These are phyloP conservation scores for Eleginops maclovinus DNA, from an alignment of 2,113 vertebrate genomes.

Conservation along the genomic window DNA sequence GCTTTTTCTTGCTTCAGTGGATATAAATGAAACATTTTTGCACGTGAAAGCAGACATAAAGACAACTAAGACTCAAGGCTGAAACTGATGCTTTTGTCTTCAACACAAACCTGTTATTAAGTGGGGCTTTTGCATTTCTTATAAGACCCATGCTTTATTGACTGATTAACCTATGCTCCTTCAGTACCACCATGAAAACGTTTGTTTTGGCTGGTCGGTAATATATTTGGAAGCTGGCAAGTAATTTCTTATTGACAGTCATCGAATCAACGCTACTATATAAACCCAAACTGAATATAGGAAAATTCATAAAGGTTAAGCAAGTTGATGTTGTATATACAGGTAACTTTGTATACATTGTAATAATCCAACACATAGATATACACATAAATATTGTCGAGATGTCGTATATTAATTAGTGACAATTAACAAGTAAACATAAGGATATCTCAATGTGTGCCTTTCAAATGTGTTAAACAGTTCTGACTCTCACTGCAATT, in stretches of 20 bases:
- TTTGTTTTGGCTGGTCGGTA: conserved; percentile 3
- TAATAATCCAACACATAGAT: neutral
- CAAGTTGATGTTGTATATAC: neutral
- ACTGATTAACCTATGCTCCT: conserved; percentile 13
- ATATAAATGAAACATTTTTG: conserved; percentile 66
- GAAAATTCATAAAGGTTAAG: neutral
- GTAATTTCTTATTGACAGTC: neutral
- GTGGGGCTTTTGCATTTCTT: conserved; percentile 15
- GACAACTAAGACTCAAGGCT: conserved; percentile 38
- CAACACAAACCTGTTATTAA: conserved; percentile 35
- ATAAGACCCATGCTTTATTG: conserved; percentile 13
- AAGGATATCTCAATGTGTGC: neutral
- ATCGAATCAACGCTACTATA: neutral
- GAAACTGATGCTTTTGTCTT: conserved; percentile 62
- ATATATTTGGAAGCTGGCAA: conserved; percentile 5
- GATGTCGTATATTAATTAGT: no score
- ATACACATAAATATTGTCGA: no score
- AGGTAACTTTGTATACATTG: neutral
- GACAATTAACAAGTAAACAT: neutral
- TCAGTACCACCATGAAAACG: neutral
- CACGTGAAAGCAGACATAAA: conserved; percentile 66
- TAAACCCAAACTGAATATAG: neutral
- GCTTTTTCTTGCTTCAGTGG: conserved; percentile 71
- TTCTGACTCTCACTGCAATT: neutral
- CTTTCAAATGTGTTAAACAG: neutral